phyloP scores from a whole-genome alignment of 2,797 vertebrate genomes.

The Acipenser transmontanus region DNA sequence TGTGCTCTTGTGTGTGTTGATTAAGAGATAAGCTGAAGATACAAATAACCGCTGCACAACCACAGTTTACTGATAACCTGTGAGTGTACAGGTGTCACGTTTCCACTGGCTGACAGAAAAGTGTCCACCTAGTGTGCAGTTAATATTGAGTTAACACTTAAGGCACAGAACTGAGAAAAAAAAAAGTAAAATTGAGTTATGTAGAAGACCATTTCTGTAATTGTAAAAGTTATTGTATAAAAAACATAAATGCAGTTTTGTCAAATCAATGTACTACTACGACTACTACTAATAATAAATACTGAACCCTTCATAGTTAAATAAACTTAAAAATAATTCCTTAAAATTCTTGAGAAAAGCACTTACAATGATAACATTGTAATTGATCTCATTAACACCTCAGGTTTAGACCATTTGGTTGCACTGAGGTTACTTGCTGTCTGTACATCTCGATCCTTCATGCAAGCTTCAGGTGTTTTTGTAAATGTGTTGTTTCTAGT shows the following conservation, averaged over 20 bases:
- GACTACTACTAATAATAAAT: neutral
- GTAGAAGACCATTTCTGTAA: too few species aligned
- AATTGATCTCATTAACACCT: too few species aligned
- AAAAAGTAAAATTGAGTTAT: too few species aligned
- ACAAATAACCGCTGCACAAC: slow-evolving; percentile 6
- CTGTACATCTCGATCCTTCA: too few species aligned
- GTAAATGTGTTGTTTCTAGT: neutral
- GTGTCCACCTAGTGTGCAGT: neutral
- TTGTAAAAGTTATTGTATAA: too few species aligned
- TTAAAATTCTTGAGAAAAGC: too few species aligned
- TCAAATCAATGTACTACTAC: neutral
- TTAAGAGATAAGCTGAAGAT: neutral
- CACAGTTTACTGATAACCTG: slow-evolving; percentile 7
- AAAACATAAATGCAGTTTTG: too few species aligned
- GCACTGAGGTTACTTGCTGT: neutral
- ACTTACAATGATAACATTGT: too few species aligned
- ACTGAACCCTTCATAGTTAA: too few species aligned
- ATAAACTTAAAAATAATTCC: too few species aligned
- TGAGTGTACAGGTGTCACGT: slow-evolving; percentile 11
- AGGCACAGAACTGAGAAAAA: neutral
- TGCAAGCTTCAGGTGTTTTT: neutral
- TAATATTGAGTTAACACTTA: slow-evolving; percentile 15
- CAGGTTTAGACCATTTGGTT: neutral
- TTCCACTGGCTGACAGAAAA: slow-evolving; percentile 12
- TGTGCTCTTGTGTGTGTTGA: slow-evolving; percentile 2